Evolutionary conservation across 2,888 invertebrate species (phyloP), one percentile per base, ranked within the genome.

Genomic region (Lordiphosa andalusiaca): DNA sequence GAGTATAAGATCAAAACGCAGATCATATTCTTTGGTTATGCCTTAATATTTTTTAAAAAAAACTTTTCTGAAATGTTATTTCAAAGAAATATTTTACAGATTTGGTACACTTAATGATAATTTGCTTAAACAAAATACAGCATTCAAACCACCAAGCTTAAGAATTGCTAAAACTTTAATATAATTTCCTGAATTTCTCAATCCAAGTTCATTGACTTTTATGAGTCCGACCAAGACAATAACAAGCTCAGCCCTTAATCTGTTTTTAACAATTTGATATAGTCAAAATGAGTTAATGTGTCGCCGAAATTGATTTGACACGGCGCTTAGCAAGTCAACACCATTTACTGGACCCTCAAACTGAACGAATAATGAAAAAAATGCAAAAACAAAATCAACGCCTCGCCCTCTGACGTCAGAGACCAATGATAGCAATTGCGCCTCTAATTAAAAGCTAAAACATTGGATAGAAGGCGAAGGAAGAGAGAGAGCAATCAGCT

Each of bases 371-470:
- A 53, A 52, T 39, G 56, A 50, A 39, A 51, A 30, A 10, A 53
- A 37, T 1, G 2, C 16, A 16, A 57, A 23, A 39, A 51, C 49
- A 60, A 66, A 53, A 47, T 53, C 50, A 51, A 12, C 51, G 53
- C 54, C 30, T 65, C 60, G n/a, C 10, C 10, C 56, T 48, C 65
- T 81, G 78, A 81, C 75, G 71, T 81, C 78, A 77, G 57, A 47
- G 38, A 52, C 40, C 41, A 49, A n/a, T 49, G 57, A 12, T 52
- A 65, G 60, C 65, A 76, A 77, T 81, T 69, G 74, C 82, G 82
- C 56, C 65, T 67, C 74, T 81, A 77, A 76, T 76, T 76, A 73
- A 61, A 65, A 44, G 70, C 64, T 67, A 67, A 71, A 55, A 30
- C 30, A 30, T 30, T 30, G 30, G 30, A 30, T 30, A 30, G 9